Evolutionary conservation across 1,140 invertebrate species (phyloP).

Genomic region (Aphaenogaster ashmeadi): DNA sequence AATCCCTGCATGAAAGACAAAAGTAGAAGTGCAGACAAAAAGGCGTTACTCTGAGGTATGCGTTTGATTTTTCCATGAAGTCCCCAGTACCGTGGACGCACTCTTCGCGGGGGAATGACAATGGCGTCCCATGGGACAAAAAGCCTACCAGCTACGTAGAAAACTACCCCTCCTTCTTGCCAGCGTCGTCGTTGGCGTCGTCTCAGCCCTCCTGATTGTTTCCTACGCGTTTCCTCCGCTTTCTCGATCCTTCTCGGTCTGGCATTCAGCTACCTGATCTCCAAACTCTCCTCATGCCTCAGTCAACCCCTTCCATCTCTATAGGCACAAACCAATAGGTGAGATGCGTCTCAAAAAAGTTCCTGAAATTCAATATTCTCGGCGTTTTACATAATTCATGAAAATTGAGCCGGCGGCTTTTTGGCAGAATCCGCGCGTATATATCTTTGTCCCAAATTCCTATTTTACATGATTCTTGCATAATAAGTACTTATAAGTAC

Average conservation of each 20-base stretch:
- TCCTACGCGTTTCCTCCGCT: conserved; percentile 82
- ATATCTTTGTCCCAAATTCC: background rate
- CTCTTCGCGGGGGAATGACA: conserved; percentile 83
- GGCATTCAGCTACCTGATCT: conserved; percentile 49
- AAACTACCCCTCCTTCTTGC: conserved; percentile 77
- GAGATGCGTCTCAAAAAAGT: conserved; percentile 79
- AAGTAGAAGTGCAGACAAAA: conserved; percentile 38
- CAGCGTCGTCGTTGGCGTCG: conserved; percentile 72
- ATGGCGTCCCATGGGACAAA: conserved; percentile 84
- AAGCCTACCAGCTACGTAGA: conserved; percentile 82
- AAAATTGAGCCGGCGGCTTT: conserved; percentile 83
- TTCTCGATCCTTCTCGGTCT: conserved; percentile 54
- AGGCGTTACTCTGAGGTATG: conserved; percentile 79
- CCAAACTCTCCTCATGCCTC: conserved; percentile 33
- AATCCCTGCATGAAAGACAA: conserved; percentile 35
- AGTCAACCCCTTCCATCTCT: conserved; percentile 49
- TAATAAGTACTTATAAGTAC: background rate
- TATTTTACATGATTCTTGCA: background rate
- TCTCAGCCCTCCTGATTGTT: conserved; percentile 84
- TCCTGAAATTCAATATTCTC: conserved; percentile 84
- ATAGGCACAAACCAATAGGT: conserved; percentile 57
- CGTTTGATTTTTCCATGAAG: conserved; percentile 85
- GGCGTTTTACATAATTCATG: conserved; percentile 86
- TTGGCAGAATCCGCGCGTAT: conserved; percentile 65
- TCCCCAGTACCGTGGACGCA: conserved; percentile 78